Percentiles rank a stretch among this genome's conserved stretches.
Conservation (phyloP, 64 coral and sea anemone genomes). For the Pocillopora damicornis region DNA sequence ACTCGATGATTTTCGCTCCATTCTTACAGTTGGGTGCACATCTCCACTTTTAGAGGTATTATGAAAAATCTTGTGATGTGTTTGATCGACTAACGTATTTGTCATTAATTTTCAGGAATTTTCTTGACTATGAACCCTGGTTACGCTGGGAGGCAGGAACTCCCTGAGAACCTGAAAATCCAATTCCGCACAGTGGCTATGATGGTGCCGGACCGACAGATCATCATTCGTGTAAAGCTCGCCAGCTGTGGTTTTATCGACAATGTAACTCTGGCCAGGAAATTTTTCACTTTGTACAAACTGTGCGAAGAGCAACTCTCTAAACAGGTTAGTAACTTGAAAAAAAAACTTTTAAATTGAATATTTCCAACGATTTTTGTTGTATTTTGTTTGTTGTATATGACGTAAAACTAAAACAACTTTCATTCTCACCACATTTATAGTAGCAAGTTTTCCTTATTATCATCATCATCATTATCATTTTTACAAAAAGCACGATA, state of each 20-base stretch:
- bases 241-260: conserved; percentile 96
- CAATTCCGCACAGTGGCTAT: conserved; percentile 97
- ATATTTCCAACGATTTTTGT: no score
- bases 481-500: no score
- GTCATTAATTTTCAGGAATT: conserved; percentile 6
- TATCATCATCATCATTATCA: no score
- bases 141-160: conserved; percentile 72
- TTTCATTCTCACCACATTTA: no score
- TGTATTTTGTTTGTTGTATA: no score
- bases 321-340: conserved; percentile 63
- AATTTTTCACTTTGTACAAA: conserved; percentile 96
- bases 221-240: conserved; percentile 94
- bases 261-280: conserved; percentile 85
- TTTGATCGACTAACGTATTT: not conserved
- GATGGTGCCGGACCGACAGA: conserved; percentile 98
- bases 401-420: no score
- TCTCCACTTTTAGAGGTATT: no score
- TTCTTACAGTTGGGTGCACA: not conserved
- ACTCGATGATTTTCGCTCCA: not conserved
- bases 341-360: not conserved
- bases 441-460: no score
- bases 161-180: conserved; percentile 95
- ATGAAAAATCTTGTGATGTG: no score
- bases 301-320: conserved; percentile 94
- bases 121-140: conserved; percentile 67